A percentile compares a stretch with the other conserved stretches of the same genome.
These are phyloP conservation scores for Neostethus bicornis DNA, from an alignment of 2,797 vertebrate genomes.

Conservation along the genomic window DNA sequence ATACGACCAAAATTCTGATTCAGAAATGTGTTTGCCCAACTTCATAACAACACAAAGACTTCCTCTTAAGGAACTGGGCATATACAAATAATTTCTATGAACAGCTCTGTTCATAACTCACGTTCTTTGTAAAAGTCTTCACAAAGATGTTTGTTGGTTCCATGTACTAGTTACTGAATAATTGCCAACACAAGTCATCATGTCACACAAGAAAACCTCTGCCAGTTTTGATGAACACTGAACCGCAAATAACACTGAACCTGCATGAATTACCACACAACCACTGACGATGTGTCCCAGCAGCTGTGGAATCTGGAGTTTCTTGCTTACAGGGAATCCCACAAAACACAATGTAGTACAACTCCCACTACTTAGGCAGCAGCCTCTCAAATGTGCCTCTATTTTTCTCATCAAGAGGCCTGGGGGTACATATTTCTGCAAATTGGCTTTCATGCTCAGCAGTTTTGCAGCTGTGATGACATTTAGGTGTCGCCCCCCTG, in stretches of 20 bases:
- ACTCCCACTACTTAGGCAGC: conserved; percentile 73
- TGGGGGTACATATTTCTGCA: conserved; percentile 90
- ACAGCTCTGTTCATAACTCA: conserved; percentile 6
- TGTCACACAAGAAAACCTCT: conserved; percentile 24
- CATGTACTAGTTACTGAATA: conserved; percentile 25
- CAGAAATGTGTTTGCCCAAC: conserved; percentile 17
- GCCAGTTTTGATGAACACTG: conserved; percentile 42
- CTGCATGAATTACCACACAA: conserved; percentile 52
- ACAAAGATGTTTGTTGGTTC: conserved; percentile 4
- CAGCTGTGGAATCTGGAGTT: conserved; percentile 76
- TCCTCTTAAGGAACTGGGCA: conserved; percentile 33
- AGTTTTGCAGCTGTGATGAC: conserved; percentile 95
- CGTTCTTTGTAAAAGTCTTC: neutral
- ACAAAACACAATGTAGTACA: conserved; percentile 72
- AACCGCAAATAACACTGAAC: conserved; percentile 36
- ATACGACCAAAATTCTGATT: no score
- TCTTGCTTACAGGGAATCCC: conserved; percentile 74
- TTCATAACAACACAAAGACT: conserved; percentile 29
- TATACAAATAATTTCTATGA: conserved; percentile 17
- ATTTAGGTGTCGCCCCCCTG: conserved; percentile 90
- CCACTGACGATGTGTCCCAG: conserved; percentile 69
- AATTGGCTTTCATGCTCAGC: conserved; percentile 91
- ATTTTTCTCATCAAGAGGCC: conserved; percentile 85
- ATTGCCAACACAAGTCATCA: conserved; percentile 37
- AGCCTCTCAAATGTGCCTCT: conserved; percentile 80